Conservation (phyloP, 2,888 invertebrate genomes). For the Cosmia trapezina region DNA sequence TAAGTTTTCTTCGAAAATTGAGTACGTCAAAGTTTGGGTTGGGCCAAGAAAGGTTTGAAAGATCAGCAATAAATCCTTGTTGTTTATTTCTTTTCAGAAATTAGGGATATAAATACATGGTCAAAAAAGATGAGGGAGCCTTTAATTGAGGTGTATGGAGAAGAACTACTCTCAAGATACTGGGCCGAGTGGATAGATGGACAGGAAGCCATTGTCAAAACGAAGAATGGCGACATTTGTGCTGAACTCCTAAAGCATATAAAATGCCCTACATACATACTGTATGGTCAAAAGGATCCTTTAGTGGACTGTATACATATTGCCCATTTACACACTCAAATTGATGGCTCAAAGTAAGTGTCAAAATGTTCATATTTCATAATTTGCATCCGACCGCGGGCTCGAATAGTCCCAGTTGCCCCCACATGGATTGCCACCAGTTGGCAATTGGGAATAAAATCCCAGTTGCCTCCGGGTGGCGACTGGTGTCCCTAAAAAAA, state of each 20-base stretch:
- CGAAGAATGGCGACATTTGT: conserved; percentile 94
- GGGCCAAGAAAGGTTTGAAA: neutral
- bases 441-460: too few species aligned
- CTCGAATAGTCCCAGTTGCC: too few species aligned
- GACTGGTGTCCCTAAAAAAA: too few species aligned
- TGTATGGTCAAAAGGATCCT: conserved; percentile 96
- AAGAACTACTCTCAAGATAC: conserved; percentile 92
- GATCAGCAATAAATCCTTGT: too few species aligned
- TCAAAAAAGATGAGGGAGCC: conserved; percentile 94
- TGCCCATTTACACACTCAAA: conserved; percentile 92
- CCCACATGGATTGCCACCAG: too few species aligned
- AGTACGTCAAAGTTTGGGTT: neutral
- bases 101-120: conserved; percentile 94
- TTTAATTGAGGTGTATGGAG: conserved; percentile 93
- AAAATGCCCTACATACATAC: conserved; percentile 93
- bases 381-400: too few species aligned
- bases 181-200: conserved; percentile 94
- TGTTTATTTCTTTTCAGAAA: conserved; percentile 84
- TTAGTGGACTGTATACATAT: conserved; percentile 94
- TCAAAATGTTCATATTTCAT: neutral
- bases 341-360: conserved; percentile 91
- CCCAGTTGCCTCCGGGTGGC: too few species aligned
- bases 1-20: conserved; percentile 58
- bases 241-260: conserved; percentile 91
- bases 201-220: conserved; percentile 89